Base-by-base conservation (phyloP, 2,888 invertebrate species). In the Scaptomyza reducta region DNA sequence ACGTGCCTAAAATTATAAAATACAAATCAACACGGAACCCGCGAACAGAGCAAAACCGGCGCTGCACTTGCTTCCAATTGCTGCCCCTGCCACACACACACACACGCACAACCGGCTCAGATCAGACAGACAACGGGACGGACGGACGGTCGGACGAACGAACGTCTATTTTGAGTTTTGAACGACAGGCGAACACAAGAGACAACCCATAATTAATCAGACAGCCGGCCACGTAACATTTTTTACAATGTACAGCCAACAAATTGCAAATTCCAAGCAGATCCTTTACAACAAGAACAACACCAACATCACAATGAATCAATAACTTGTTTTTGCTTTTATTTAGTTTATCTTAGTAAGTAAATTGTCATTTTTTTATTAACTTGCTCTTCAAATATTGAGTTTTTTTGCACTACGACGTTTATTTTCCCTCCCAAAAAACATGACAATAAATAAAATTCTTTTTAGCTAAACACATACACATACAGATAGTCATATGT, bases 131-230 rank as follows among this genome's bases (percentile, higher is more conserved):
- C 38, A 9, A 35, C 25, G 41, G 3, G 49, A 14, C 51, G n/a
- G 46, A 49, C 44, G n/a, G n/a, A n/a, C n/a, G n/a, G n/a, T n/a
- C n/a, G 14, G 29, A 9, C 18, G 47, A 57, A 51, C 57, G 14
- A 70, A 61, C 50, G 79, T 70, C 80, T 80, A 87, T 87, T 85
- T 87, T 78, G 87, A 74, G 85, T 70, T 81, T 84, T 81, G 82
- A 81, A 76, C 87, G 77, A 72, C 79, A 79, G 65, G 66, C 76
- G 70, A 78, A 66, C 76, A 76, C 79, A 71, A 58, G 80, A 59
- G 80, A 84, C 87, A 81, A 81, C 79, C 88, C 84, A 83, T 83
- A 83, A 83, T 83, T 83, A 86, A 81, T 81, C 81, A 88, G 84
- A 69, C 66, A 27, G 49, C 56, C 58, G 49, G 57, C 50, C 56